Conservation (phyloP, 2,888 invertebrate species). For the Nesidiocoris tenuis region DNA sequence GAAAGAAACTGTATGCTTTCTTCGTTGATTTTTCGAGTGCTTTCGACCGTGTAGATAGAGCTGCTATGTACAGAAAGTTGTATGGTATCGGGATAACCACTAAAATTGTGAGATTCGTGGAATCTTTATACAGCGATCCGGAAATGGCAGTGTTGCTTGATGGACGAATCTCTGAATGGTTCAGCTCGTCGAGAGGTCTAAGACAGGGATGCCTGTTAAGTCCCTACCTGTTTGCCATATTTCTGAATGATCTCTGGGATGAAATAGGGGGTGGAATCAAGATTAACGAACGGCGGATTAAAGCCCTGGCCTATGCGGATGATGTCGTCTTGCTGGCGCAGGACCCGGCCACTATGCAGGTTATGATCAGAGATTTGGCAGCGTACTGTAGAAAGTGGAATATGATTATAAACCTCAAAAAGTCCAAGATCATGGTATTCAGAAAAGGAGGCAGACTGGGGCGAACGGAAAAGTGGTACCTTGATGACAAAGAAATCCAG, state of each 20-base stretch:
- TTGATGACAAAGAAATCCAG: neutral
- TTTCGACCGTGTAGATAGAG: constrained; percentile 21
- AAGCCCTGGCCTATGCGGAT: constrained; percentile 38
- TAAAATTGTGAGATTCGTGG: constrained; percentile 5
- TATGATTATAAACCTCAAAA: constrained; percentile 29
- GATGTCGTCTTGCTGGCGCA: constrained; percentile 33
- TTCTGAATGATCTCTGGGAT: constrained; percentile 29
- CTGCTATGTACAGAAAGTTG: constrained; percentile 24
- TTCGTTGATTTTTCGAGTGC: constrained; percentile 42
- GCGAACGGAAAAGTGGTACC: neutral
- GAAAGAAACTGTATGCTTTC: constrained; percentile 27
- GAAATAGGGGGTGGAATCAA: constrained; percentile 20
- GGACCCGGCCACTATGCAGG: constrained; percentile 24
- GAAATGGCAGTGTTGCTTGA: constrained; percentile 7
- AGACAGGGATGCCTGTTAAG: constrained; percentile 27
- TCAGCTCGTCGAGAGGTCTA: constrained; percentile 1
- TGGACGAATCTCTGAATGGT: constrained; percentile 4
- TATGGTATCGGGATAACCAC: constrained; percentile 22
- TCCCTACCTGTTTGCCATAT: constrained; percentile 28
- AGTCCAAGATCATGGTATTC: constrained; percentile 44
- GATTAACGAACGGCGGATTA: constrained; percentile 18
- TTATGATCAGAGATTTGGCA: constrained; percentile 35
- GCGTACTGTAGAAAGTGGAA: constrained; percentile 43
- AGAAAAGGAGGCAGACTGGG: constrained; percentile 28
- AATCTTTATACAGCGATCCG: neutral